Evolutionary conservation across 2,797 vertebrate genomes (phyloP).

Genomic region (Hydrolagus colliei): DNA sequence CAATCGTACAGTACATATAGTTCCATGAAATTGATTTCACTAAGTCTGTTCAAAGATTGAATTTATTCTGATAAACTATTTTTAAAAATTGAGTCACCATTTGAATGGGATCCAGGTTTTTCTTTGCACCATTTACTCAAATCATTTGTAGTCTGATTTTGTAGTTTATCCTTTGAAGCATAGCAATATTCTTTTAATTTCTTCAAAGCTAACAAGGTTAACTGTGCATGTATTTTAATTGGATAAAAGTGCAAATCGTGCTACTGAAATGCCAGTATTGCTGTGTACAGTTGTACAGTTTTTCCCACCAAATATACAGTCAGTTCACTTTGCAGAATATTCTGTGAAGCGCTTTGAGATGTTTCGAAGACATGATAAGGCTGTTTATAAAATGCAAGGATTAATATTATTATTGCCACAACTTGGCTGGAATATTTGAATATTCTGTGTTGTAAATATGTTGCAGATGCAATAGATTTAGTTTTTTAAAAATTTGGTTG

Average conservation of each 20-base stretch:
- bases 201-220: not conserved
- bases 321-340: no score
- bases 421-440: not conserved
- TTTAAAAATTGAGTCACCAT: not conserved
- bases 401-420: not conserved
- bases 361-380: no score
- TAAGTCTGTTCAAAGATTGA: not conserved
- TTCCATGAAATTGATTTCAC: not conserved
- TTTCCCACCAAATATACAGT: no score
- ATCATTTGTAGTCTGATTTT: not conserved
- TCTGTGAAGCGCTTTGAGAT: no score
- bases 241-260: no score
- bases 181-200: not conserved
- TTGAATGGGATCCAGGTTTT: not conserved
- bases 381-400: no score
- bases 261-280: no score
- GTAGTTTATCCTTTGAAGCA: no score
- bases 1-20: not conserved
- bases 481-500: no score
- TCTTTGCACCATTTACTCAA: not conserved
- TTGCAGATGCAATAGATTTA: not conserved
- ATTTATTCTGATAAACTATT: not conserved
- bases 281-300: no score
- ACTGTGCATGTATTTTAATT: no score
- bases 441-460: not conserved